Base-by-base conservation (phyloP, 1,140 invertebrate genomes). In the Halictus rubicundus region DNA sequence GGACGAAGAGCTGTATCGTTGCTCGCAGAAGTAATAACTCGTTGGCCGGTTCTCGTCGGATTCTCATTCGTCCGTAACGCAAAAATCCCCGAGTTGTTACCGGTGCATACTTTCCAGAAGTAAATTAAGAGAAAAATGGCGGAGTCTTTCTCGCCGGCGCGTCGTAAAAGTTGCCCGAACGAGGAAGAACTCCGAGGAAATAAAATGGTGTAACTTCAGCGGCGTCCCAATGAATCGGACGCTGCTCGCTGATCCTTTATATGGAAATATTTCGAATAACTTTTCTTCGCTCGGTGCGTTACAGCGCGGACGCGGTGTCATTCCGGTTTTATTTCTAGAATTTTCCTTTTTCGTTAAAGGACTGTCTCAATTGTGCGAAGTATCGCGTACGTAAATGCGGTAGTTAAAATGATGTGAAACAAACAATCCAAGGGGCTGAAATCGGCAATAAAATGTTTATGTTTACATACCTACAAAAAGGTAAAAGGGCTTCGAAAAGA, bases 231-330 rank as follows among this genome's bases (percentile, higher is more conserved):
- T 63, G 27, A 37, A 21, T 63, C 25, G 4, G 39, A 57, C n/a
- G n/a, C 21, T 52, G 21, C 49, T 21, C 16, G 16, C 54, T 9
- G 21, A n/a, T 57, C 54, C 19, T 57, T 57, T 57, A n/a, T 57
- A 57, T 57, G 54, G 19, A 57, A 57, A 57, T 57, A 57, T 57
- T 57, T 57, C 54, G 54, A n/a, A n/a, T 57, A n/a, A 57, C 21
- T 57, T 57, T 57, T 23, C 54, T 57, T 57, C 21, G n/a, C 6
- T 7, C 49, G 10, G 42, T 21, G 7, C 21, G 49, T 54, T n/a
- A 57, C n/a, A 5, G 54, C 54, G 19, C 54, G 21, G 5, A n/a
- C 54, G 14, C 19, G 6, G 5, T 16, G 14, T 52, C 49, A 16
- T 0, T 4, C 19, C 16, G 16, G 19, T 21, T 52, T 52, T 21